Conservation (phyloP, 92 coral and sea anemone species). For the Zoanthus sansibaricus region DNA sequence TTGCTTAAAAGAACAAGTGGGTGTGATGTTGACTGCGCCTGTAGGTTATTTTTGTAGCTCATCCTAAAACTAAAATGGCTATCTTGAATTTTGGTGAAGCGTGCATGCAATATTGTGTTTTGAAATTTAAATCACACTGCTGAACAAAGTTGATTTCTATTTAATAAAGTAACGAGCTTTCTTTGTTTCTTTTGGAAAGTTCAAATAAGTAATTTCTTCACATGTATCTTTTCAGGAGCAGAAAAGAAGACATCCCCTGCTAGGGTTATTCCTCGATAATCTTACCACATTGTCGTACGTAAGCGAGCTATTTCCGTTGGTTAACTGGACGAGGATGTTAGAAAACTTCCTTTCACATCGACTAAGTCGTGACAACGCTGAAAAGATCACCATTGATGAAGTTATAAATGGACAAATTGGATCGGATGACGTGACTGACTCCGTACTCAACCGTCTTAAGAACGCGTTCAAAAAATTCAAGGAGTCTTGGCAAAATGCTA, state of each 20-base stretch:
- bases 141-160: too few relatives aligned
- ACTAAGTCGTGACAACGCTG: constrained; percentile 69
- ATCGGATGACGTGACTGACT: constrained; percentile 36
- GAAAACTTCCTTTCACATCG: constrained; percentile 62
- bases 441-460: constrained; percentile 17
- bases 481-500: constrained; percentile 22
- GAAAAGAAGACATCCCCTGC: constrained; percentile 48
- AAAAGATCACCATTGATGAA: constrained; percentile 63
- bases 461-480: constrained; percentile 32
- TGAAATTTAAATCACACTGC: too few relatives aligned
- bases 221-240: neutral
- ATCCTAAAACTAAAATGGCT: too few relatives aligned
- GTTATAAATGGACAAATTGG: constrained; percentile 53
- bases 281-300: constrained; percentile 48
- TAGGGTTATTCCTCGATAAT: constrained; percentile 67
- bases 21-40: too few relatives aligned
- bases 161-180: neutral
- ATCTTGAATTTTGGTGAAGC: too few relatives aligned
- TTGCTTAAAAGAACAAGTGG: too few relatives aligned
- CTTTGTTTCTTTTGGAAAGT: neutral
- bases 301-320: constrained; percentile 57
- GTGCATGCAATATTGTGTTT: neutral
- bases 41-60: too few relatives aligned
- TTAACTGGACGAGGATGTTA: constrained; percentile 69
- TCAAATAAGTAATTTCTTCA: neutral